A percentile compares a stretch with the other conserved stretches of the same genome.
phyloP scores from a whole-genome alignment of 2,888 invertebrate species.

The Apamea crenata region DNA sequence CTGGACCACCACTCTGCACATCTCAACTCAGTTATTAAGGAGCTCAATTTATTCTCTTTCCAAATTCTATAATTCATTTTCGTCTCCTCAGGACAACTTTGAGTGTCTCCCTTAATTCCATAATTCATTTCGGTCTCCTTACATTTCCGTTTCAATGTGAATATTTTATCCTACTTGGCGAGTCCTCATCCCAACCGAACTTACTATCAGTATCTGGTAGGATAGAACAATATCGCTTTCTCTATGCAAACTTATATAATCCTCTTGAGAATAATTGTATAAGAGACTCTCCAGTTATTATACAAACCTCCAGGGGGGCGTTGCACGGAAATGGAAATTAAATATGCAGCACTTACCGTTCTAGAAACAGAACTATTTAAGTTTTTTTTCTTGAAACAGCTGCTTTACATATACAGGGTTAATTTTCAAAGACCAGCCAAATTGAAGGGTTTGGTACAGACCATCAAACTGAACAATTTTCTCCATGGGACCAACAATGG shows the following conservation, averaged over 20 bases:
- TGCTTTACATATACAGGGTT: too few relatives aligned
- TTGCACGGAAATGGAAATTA: slow-evolving; percentile 4
- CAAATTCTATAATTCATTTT: background rate
- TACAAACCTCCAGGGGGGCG: background rate
- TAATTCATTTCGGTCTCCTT: slow-evolving; percentile 17
- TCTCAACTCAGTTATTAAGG: too few relatives aligned
- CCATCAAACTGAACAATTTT: too few relatives aligned
- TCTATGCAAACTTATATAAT: slow-evolving; percentile 22
- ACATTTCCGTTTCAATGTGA: background rate
- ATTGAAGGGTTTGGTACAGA: too few relatives aligned
- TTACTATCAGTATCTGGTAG: background rate
- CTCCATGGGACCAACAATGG: too few relatives aligned
- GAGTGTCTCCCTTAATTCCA: background rate
- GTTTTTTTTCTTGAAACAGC: background rate
- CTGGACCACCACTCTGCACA: too few relatives aligned
- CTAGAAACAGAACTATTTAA: background rate
- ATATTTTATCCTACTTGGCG: slow-evolving; percentile 6
- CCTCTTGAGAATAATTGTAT: slow-evolving; percentile 21
- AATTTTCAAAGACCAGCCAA: too few relatives aligned
- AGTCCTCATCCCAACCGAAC: slow-evolving; percentile 1
- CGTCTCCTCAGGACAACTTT: background rate
- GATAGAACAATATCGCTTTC: background rate
- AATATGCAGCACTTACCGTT: background rate
- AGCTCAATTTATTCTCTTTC: background rate
- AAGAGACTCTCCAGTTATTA: slow-evolving; percentile 10